Base-by-base conservation (phyloP, 1,140 invertebrate species). In the Sweltsa coloradensis region DNA sequence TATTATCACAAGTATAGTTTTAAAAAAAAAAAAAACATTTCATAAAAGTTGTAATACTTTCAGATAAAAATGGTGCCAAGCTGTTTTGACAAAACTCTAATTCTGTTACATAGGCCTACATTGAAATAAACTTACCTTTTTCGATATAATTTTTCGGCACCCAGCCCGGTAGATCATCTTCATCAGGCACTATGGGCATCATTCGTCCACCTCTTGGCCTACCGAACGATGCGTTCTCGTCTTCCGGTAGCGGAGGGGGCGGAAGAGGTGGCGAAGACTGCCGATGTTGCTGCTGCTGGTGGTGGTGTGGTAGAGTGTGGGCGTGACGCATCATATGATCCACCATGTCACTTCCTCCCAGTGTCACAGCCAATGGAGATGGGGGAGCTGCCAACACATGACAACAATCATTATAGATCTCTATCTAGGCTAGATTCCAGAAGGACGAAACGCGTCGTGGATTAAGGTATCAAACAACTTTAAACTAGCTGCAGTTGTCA, bases 121-220 rank as follows among this genome's bases (percentile, higher is more conserved):
- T 7, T 41, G 23, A 19, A 22, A 11, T 16, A 39, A 34, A 36
- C 25, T 45, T 65, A 92, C 89, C 89, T 85, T 97, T 97, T 65
- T 97, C 92, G n/a, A 96, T 83, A 59, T 94, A 97, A 69, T 88
- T 89, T 59, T 93, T 91, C 22, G 94, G 94, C 36, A 94, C 85
- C 88, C 90, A 83, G 56, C 86, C 78, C 36, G 86, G 85, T 27
- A 89, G 62, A 66, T 89, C 85, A 54, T 86, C 83, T 60, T 89
- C 85, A 50, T 87, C 84, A 0, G 85, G 85, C 24, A 90, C 84
- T 51, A 90, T 89, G 1, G 84, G 80, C 65, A 83, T 78, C 41
- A 84, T 80, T 50, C 68, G 70, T 39, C 71, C 62, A 65, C 67
- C 6, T 60, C 41, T 25, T 13, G 78, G 78, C 53, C 82, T 68